Evolutionary conservation across 2,113 vertebrate species (phyloP).

Genomic region (Megaceryle torquata): DNA sequence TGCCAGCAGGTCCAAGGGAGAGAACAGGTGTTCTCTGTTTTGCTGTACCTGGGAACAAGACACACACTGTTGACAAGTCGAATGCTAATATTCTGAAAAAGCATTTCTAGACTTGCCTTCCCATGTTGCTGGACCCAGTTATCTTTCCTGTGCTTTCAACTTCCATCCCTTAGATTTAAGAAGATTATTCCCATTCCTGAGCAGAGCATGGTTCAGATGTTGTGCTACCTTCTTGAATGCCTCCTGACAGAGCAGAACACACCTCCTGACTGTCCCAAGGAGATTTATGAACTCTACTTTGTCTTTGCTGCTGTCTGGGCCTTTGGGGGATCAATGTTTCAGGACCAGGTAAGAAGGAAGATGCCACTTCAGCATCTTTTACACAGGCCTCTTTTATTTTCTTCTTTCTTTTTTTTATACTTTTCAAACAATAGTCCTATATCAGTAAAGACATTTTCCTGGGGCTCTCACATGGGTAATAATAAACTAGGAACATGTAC

Average conservation of each 20-base stretch:
- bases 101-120: neutral
- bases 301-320: conserved; percentile 94
- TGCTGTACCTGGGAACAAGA: neutral
- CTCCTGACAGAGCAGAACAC: conserved; percentile 86
- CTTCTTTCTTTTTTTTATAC: neutral
- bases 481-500: neutral
- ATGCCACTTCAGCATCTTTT: neutral
- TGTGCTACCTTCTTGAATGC: conserved; percentile 91
- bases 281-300: conserved; percentile 94
- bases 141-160: neutral
- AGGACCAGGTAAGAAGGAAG: conserved; percentile 86
- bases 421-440: neutral
- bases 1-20: neutral
- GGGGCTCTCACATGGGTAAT: neutral
- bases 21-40: neutral
- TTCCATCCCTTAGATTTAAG: conserved; percentile 85
- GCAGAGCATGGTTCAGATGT: conserved; percentile 90
- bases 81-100: neutral
- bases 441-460: neutral
- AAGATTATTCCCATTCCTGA: conserved; percentile 91
- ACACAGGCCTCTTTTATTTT: neutral
- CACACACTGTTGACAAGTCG: neutral
- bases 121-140: neutral
- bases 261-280: conserved; percentile 86
- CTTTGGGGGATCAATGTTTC: conserved; percentile 90